Evolutionary conservation across 1,140 invertebrate genomes (phyloP), one percentile per base, ranked within the genome.

Genomic region (Fopius arisanus): DNA sequence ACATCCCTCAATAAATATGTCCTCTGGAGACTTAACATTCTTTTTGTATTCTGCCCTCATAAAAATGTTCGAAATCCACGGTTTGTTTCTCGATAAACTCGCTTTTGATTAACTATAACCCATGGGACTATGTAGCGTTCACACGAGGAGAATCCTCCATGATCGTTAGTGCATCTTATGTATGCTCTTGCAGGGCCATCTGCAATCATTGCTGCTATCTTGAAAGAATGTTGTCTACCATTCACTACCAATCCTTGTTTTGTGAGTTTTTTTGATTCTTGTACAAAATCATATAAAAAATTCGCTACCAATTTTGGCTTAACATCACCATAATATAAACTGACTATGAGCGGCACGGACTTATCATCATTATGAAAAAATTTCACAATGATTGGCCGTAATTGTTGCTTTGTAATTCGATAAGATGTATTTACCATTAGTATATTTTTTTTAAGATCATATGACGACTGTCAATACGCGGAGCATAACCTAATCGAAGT

Each of bases 51-150:
- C 14, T 33, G n/a, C 14, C 12, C 6, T 16, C 0, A 33, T 29
- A 2, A 65, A 65, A 1, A 65, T 19, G 3, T 33, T 0, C 1
- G 10, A 33, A 26, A 65, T 65, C n/a, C 62, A 19, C 28, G 23
- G 73, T 77, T 51, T 5, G 76, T 76, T 16, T 75, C 67, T 23
- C 67, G 70, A 41, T 67, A 80, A 48, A 48, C 43, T 43, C 19
- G 9, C n/a, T 16, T 48, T n/a, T n/a, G 3, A 16, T 48, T 48
- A 9, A n/a, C 43, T 9, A 3, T 48, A 12, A 48, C 43, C 9
- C 43, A 6, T n/a, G 43, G 43, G 16, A 48, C 43, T n/a, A n/a
- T 48, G n/a, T n/a, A 48, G 3, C 16, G 43, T n/a, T 48, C 43
- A 16, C 43, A 48, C 3, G 43, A 6, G 3, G 43, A 48, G n/a